Evolutionary conservation across 2,113 vertebrate genomes (phyloP), one percentile per base, ranked within the genome.

Genomic region (Boulengeromyrus knoepffleri): DNA sequence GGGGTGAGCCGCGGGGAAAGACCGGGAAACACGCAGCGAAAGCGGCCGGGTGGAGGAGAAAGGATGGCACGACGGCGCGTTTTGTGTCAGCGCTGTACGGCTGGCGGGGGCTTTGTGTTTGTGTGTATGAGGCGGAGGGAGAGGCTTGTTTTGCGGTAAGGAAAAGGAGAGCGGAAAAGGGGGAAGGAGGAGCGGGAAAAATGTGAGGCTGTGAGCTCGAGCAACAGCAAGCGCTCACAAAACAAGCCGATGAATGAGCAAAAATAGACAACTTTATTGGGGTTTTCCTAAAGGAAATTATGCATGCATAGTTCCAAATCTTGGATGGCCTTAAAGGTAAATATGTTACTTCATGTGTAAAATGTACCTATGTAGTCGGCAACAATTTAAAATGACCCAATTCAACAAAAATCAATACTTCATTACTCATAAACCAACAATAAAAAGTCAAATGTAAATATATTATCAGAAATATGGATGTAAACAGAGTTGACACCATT

Each of bases 61-160:
- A 85, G 87, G 62, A 86, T 74, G 91, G 93, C 92, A 93, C 19
- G 94, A 93, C 90, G 93, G 93, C 93, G 92, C 19, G 21, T 39
- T 52, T 31, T 21, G 74, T 83, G 42, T 62, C 52, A 7, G 31
- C 52, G 53, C 50, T 53, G 74, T 62, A 5, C 15, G 42, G 52
- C 74, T 56, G 21, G 50, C 89, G 47, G 45, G 45, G 66, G 47
- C 66, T 80, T n/a, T 47, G 83, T 83, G 62, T 50, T 7, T 36
- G 39, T 50, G 70, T 80, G 88, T 42, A 5, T 53, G 62, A 13
- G 53, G 42, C 21, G 27, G 93, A 89, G 85, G 80, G 90, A 93
- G 88, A 92, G 93, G 91, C 89, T 91, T 5, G 85, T 90, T 92
- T 83, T 87, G 90, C 74, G 89, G 90, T 88, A 85, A 36, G 45